A percentile compares a stretch with the other conserved stretches of the same genome.
These are phyloP conservation scores for Pseudois nayaur DNA, from an alignment of 2,113 vertebrate genomes.

Conservation along the genomic window DNA sequence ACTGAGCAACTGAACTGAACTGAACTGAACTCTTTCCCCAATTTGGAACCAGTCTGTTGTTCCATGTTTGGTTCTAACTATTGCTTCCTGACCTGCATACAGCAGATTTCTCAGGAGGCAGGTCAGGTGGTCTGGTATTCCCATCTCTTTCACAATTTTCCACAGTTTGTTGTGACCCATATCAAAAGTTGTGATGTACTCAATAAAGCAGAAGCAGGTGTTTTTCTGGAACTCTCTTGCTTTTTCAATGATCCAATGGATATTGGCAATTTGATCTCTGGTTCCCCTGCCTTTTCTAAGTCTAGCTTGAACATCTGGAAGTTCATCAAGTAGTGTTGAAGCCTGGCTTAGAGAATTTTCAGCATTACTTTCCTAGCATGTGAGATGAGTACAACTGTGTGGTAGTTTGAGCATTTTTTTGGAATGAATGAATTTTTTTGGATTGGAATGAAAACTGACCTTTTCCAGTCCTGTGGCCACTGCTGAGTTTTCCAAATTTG, in stretches of 20 bases:
- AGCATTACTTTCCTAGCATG: background rate
- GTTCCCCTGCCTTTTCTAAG: background rate
- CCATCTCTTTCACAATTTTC: background rate
- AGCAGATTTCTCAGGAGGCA: background rate
- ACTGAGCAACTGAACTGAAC: too few relatives aligned
- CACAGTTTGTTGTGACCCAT: background rate
- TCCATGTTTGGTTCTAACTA: too few relatives aligned
- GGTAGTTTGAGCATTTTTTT: background rate
- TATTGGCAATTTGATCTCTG: background rate
- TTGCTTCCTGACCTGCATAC: background rate
- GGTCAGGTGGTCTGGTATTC: background rate
- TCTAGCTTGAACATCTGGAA: background rate
- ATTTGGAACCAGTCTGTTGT: too few relatives aligned
- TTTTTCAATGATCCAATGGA: background rate
- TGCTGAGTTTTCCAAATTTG: background rate
- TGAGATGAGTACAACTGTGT: background rate
- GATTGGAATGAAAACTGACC: background rate
- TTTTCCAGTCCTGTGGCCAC: background rate
- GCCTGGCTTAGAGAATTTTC: background rate
- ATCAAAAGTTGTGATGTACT: accelerated
- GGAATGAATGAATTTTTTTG: background rate
- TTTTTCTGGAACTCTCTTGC: background rate
- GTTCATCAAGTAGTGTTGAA: background rate
- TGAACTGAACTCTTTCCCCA: too few relatives aligned
- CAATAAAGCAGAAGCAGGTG: background rate